A percentile compares a stretch with the other conserved stretches of the same genome.
Conservation (phyloP, 53 echinoderm and acorn worm genomes). For the Henricia sp. region DNA sequence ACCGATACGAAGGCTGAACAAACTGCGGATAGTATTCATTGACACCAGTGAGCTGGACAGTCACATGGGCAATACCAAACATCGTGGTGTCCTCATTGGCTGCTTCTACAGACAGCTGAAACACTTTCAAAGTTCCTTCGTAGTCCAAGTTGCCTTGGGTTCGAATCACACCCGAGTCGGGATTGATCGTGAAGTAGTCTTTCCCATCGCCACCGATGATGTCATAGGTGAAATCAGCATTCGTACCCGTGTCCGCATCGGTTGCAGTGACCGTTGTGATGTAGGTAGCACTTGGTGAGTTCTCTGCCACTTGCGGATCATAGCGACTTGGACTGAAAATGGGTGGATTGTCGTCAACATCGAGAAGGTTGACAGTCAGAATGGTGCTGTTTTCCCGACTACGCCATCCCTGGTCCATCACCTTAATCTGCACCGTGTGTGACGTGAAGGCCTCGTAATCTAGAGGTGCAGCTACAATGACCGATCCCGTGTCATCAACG, state of each 20-base stretch:
- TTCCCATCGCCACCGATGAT: constrained; percentile 86
- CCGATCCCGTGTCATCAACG: constrained; percentile 64
- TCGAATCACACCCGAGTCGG: constrained; percentile 69
- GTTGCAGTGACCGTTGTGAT: constrained; percentile 83
- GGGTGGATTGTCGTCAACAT: constrained; percentile 92
- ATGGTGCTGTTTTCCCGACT: constrained; percentile 47
- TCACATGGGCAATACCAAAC: constrained; percentile 78
- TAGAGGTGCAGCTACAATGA: constrained; percentile 69
- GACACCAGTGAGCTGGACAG: constrained; percentile 78
- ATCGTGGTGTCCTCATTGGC: constrained; percentile 73
- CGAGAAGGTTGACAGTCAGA: constrained; percentile 66
- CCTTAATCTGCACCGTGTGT: constrained; percentile 75
- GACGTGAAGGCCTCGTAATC: constrained; percentile 74
- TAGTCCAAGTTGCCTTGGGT: constrained; percentile 94
- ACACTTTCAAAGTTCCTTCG: constrained; percentile 69
- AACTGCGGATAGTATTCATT: constrained; percentile 93
- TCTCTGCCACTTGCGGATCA: constrained; percentile 84
- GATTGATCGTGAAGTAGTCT: constrained; percentile 79
- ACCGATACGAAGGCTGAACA: constrained; percentile 77
- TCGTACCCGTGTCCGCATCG: constrained; percentile 77
- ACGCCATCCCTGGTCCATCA: constrained; percentile 74
- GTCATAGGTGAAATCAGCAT: constrained; percentile 81
- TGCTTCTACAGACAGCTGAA: constrained; percentile 77
- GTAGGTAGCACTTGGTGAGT: constrained; percentile 83
- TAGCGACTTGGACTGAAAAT: constrained; percentile 77